Base-by-base conservation (phyloP, 2,113 vertebrate genomes). In the Oncorhynchus kisutch region DNA sequence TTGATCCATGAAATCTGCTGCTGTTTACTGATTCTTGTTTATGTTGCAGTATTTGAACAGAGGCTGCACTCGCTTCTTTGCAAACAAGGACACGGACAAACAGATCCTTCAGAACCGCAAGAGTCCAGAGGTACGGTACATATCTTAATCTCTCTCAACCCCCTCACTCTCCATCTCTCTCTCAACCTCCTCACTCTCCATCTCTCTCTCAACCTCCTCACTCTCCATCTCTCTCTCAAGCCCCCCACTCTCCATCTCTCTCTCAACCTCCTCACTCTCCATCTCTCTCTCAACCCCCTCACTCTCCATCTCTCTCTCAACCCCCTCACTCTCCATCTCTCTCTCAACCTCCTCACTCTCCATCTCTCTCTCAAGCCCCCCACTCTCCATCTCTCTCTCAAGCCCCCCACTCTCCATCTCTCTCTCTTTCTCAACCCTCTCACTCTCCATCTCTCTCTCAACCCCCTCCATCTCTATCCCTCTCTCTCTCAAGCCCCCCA, bases 51-150 rank as follows among this genome's bases (percentile, higher is more conserved):
- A 99, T 86, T 93, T 99, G 90, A 98, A 96, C 90, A 92, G 96
- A 88, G 97, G 97, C 82, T 99, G 97, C 86, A 99, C 97, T 64
- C 95, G 95, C 29, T 99, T 95, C 91, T 99, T 99, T 1, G 96
- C 97, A 73, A 94, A 91, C 89, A 98, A 96, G 91, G 97, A 98
- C 70, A 96, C 96, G 2, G 96, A 99, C 92, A 95, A 96, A 79
- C 93, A 96, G 79, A 96, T 99, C 84, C 90, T 92, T 74, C 95
- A 98, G 87, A 99, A 98, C 75, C 95, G 97, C 78, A 99, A 97
- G 93, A 99, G 96, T 85, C 92, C 96, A 22, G 96, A 99, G 97
- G 97, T 97, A 96, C 60, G 48, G 72, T 86, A 78, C 54, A 27
- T 59, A 7, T 51, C 25, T 31, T 5, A 22, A 16, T 48, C 68